phyloP scores from a whole-genome alignment of 1,140 invertebrate genomes.

The Rhyacophila brunnea region DNA sequence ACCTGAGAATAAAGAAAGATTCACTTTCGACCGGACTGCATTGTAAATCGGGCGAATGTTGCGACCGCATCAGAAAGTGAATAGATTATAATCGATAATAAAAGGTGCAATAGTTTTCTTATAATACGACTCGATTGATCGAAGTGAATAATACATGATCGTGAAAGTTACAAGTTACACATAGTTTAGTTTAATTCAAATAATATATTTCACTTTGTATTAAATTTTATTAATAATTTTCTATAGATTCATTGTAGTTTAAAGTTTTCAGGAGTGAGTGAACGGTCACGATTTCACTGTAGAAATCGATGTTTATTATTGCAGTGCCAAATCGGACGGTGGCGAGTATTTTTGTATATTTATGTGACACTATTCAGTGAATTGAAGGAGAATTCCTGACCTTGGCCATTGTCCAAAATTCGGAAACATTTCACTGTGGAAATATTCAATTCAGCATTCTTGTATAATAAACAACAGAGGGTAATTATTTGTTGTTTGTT shows the following conservation, averaged over 20 bases:
- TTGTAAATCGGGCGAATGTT: conserved; percentile 3
- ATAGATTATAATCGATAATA: background rate
- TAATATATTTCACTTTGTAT: too few relatives aligned
- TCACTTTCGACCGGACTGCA: background rate
- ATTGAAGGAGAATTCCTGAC: conserved; percentile 22
- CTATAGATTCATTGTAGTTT: too few relatives aligned
- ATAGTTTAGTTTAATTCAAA: too few relatives aligned
- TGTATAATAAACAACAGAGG: conserved; percentile 23
- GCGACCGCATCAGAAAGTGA: background rate
- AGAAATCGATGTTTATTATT: too few relatives aligned
- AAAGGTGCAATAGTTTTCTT: too few relatives aligned
- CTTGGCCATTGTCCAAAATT: conserved; percentile 29
- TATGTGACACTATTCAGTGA: background rate
- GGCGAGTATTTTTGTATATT: conserved; percentile 1
- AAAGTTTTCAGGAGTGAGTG: too few relatives aligned
- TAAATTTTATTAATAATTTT: too few relatives aligned
- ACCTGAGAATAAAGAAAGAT: background rate
- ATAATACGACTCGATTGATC: too few relatives aligned
- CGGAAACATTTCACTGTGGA: conserved; percentile 15
- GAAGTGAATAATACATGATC: background rate
- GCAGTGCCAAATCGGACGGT: background rate
- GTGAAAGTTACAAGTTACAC: background rate
- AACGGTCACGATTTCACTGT: too few relatives aligned
- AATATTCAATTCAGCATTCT: conserved; percentile 4
- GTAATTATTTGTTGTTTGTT: background rate